phyloP scores from a whole-genome alignment of 2,888 invertebrate species.

The Dichetophora obliterata region DNA sequence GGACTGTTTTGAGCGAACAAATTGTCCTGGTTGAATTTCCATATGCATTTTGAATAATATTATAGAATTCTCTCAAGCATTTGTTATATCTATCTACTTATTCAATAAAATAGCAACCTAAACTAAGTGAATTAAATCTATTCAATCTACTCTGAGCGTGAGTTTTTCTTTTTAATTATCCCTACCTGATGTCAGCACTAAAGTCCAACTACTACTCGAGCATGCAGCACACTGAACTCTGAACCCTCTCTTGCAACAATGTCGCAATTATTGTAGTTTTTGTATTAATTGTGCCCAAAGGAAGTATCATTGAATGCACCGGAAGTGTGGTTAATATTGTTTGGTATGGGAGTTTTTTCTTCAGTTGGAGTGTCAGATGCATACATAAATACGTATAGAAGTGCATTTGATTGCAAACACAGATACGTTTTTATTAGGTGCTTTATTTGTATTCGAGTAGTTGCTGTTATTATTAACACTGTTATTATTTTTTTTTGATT shows the following conservation, averaged over 20 bases:
- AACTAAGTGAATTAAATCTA: too few relatives aligned
- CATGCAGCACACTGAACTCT: background rate
- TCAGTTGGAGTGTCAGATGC: background rate
- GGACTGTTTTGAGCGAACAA: background rate
- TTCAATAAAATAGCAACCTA: too few relatives aligned
- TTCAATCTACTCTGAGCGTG: too few relatives aligned
- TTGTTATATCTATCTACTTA: background rate
- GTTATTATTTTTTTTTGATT: background rate
- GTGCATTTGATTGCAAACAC: background rate
- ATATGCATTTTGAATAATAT: background rate
- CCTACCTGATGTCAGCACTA: too few relatives aligned
- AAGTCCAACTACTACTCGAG: background rate
- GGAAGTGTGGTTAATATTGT: background rate
- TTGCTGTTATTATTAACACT: background rate
- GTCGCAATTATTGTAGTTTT: background rate
- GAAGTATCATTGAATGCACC: background rate
- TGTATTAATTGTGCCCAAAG: background rate
- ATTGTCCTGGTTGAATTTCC: background rate
- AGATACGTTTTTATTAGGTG: background rate
- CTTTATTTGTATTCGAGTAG: constrained; percentile 17
- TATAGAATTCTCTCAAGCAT: background rate
- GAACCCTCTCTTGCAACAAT: background rate
- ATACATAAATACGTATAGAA: too few relatives aligned
- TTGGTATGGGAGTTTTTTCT: background rate
- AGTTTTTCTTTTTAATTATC: too few relatives aligned